Evolutionary conservation across 2,113 vertebrate genomes (phyloP), one percentile per base, ranked within the genome.

Genomic region (Albula goreensis): DNA sequence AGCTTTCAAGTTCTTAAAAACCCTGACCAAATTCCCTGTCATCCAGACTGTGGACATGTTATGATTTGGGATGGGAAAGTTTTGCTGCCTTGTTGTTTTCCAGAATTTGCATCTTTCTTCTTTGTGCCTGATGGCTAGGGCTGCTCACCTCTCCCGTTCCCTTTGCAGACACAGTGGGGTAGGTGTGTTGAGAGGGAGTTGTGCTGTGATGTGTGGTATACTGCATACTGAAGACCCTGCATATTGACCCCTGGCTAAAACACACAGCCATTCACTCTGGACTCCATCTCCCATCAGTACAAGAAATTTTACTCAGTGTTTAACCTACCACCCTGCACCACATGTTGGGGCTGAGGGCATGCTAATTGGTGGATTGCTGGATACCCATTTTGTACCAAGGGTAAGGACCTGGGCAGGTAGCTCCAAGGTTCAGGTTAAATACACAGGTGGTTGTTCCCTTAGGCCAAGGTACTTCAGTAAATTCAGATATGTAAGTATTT

Each of bases 21-120:
- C 31, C 31, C 31, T 41, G 31, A 41, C 31, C 31, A 10, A 74
- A 74, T 25, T 31, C 70, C n/a, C 48, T 8, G 41, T 83, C 74
- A 7, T 50, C 82, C 53, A 70, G 13, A 63, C n/a, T 50, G 50
- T 50, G 66, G 31, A 41, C 53, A 70, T 77, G 66, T 81, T 49
- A 56, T 70, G 53, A 50, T 60, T 87, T 41, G 77, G 52, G 82
- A 83, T 53, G n/a, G 22, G 56, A 5, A 0, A 22, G 74, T 66
- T 12, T 51, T 74, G 22, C 50, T 87, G 56, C 74, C 80, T 80
- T 84, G 52, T 82, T 52, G 17, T 66, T 66, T 66, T 56, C 3
- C 53, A n/a, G 77, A 87, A 84, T 87, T 87, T 66, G 78, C 56
- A 84, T 81, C 56, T 74, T 80, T 66, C 7, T 19, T 7, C 80